phyloP scores from a whole-genome alignment of 2,888 invertebrate species.

The Chromoteleia sp. region DNA sequence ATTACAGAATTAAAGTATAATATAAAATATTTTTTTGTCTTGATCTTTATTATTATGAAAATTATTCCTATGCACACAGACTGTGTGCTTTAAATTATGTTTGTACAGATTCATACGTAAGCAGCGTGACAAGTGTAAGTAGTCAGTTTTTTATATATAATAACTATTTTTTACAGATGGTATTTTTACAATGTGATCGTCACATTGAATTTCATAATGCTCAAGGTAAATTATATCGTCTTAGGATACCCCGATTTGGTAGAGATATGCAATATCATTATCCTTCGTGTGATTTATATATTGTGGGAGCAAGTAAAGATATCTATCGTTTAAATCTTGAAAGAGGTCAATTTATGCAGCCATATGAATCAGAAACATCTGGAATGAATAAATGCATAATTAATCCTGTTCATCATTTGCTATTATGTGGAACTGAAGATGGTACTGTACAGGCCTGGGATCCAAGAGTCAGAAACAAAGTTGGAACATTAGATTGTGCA shows the following conservation, averaged over 20 bases:
- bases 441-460: conserved; percentile 99
- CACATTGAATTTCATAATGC: conserved; percentile 98
- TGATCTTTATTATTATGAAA: background rate
- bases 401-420: conserved; percentile 94
- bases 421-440: conserved; percentile 94
- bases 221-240: conserved; percentile 94
- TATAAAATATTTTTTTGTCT: no score
- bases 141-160: background rate
- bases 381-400: conserved; percentile 93
- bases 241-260: conserved; percentile 97
- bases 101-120: no score
- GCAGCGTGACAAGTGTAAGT: no score
- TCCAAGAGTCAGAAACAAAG: conserved; percentile 91
- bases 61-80: no score
- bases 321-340: conserved; percentile 98
- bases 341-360: conserved; percentile 96
- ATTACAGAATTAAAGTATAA: no score
- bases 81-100: no score
- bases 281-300: conserved; percentile 95
- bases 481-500: conserved; percentile 94
- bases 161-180: conserved; percentile 87
- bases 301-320: conserved; percentile 95
- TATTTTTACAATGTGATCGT: conserved; percentile 95
- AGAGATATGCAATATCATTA: conserved; percentile 96
- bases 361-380: conserved; percentile 90